A percentile compares a stretch with the other conserved stretches of the same genome.
phyloP scores from a whole-genome alignment of 2,797 vertebrate genomes.

The Chloroceryle amazona region DNA sequence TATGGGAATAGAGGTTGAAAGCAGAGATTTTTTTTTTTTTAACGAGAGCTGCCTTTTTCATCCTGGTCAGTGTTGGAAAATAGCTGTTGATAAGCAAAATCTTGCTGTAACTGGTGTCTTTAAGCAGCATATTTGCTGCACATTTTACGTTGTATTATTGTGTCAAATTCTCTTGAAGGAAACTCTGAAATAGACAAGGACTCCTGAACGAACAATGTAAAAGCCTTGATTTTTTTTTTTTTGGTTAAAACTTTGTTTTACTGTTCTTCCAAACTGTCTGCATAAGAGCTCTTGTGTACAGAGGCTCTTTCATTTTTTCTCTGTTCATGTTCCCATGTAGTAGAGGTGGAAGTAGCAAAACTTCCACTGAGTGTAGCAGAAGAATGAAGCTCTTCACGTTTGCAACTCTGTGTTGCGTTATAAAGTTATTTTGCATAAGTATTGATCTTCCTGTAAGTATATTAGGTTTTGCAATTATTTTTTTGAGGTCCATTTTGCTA shows the following conservation, averaged over 20 bases:
- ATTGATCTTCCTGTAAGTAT: not conserved
- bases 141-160: not conserved
- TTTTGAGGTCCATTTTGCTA: not conserved
- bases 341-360: not conserved
- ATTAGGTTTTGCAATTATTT: not conserved
- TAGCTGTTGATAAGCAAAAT: conserved; percentile 38
- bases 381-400: not conserved
- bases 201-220: not conserved
- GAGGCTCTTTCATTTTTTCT: accelerated
- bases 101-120: not conserved
- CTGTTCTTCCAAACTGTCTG: not conserved
- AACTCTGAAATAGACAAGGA: not conserved
- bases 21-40: not conserved
- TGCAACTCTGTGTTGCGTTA: not conserved
- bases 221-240: not conserved
- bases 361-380: not conserved
- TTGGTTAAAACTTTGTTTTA: not conserved
- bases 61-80: not conserved
- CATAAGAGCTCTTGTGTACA: not conserved
- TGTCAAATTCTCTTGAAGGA: not conserved
- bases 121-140: not conserved
- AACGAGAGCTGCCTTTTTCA: conserved; percentile 16
- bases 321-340: accelerated
- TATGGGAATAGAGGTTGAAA: conserved; percentile 65
- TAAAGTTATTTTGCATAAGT: accelerated